A percentile compares a stretch with the other conserved stretches of the same genome.
phyloP scores from a whole-genome alignment of 2,888 invertebrate species.

The Orchestes rusci region DNA sequence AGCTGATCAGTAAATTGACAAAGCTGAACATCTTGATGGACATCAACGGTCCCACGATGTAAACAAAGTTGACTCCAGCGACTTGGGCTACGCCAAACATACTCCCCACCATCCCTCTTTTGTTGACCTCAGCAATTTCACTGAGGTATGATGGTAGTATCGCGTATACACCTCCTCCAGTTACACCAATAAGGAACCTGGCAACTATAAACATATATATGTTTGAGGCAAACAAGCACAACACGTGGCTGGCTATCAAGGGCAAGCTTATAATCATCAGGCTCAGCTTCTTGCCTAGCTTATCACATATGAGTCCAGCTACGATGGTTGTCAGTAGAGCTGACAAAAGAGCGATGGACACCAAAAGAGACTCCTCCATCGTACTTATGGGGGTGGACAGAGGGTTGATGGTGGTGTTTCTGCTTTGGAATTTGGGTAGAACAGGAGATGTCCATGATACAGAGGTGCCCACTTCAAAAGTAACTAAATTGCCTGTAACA shows the following conservation, averaged over 20 bases:
- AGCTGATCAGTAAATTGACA: slow-evolving; percentile 16
- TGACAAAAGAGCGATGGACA: slow-evolving; percentile 29
- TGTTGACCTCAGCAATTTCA: slow-evolving; percentile 72
- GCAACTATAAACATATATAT: slow-evolving; percentile 50
- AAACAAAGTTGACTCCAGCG: slow-evolving; percentile 62
- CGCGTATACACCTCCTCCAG: slow-evolving; percentile 55
- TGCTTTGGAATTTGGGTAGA: slow-evolving; percentile 28
- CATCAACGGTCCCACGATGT: slow-evolving; percentile 55
- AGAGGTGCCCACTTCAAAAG: slow-evolving; percentile 28
- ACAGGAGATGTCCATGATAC: slow-evolving; percentile 33
- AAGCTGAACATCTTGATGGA: slow-evolving; percentile 18
- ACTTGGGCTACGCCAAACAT: slow-evolving; percentile 36
- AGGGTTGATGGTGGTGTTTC: slow-evolving; percentile 27
- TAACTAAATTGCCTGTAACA: slow-evolving; percentile 32
- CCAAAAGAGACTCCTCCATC: slow-evolving; percentile 31
- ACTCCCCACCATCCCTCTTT: slow-evolving; percentile 62
- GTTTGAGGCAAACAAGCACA: slow-evolving; percentile 44
- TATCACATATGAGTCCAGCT: slow-evolving; percentile 23
- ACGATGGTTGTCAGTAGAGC: slow-evolving; percentile 29
- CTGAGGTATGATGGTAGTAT: slow-evolving; percentile 77
- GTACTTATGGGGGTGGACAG: slow-evolving; percentile 26
- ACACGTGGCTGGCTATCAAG: slow-evolving; percentile 48
- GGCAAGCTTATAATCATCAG: slow-evolving; percentile 57
- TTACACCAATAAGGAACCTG: slow-evolving; percentile 54
- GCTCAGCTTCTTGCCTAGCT: slow-evolving; percentile 57